Evolutionary conservation across 2,113 vertebrate genomes (phyloP), one percentile per base, ranked within the genome.

Genomic region (Hippocampus mohnikei): DNA sequence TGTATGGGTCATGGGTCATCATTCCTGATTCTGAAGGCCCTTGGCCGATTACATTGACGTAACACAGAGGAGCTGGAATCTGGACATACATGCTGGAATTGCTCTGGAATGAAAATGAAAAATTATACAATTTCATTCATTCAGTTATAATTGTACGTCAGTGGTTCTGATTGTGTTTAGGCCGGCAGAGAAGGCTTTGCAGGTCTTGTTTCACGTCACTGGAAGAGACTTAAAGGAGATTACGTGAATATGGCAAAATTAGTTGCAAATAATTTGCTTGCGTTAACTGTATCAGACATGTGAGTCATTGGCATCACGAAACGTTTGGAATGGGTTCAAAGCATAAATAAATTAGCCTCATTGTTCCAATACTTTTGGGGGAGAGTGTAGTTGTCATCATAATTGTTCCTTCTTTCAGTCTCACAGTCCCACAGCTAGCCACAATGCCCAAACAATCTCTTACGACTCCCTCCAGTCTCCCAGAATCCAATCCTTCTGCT

Each of bases 401-500:
- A 83, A 84, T 83, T 79, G 77, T 78, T 76, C 70, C 69, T 66
- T 78, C 71, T 67, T 81, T 80, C 71, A 59, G 77, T 80, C 78
- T 66, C 66, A 69, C 66, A 69, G 78, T 78, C 81, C 71, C 60
- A 55, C 64, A 77, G 84, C 83, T 67, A 72, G 77, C 76, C 77
- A 84, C 84, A 88, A 82, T 86, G 75, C 67, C 76, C 77, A 83
- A 86, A 88, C 81, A 83, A 86, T 81, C 79, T 67, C 69, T n/a
- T 75, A 76, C 83, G 67, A 68, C 82, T 72, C 77, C 85, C 85
- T 80, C 81, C 85, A 85, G 85, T 87, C 84, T 87, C 84, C 79
- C 61, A 84, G 80, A 88, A 85, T 87, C 83, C 81, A 89, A 88
- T 90, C 88, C 84, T 74, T 84, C 85, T 85, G 81, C 84, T 74